Base-by-base conservation (phyloP, 2,113 vertebrate genomes). In the Sceloporus tristichus region DNA sequence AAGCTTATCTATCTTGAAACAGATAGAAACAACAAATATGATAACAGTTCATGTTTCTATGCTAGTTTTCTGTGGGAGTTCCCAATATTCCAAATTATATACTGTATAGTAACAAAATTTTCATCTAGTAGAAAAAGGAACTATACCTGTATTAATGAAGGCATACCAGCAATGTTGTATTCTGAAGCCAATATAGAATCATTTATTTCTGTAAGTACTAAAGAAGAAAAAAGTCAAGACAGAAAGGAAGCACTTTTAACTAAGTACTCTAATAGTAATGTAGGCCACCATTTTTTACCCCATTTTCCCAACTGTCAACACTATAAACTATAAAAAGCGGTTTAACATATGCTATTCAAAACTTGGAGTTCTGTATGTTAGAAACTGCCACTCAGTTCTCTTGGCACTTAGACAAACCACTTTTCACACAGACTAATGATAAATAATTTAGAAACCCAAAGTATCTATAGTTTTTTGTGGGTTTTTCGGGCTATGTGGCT, bases 71-170 rank as follows among this genome's bases (percentile, higher is more conserved):
- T 2, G 0, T 77, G 77, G 86, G 82, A 77, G 38, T 5, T 89
- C 77, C 48, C 25, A 62, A 86, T 59, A 2, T 78, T 75, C 40
- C 74, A 80, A 68, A 85, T 23, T 29, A 70, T 62, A 62, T 65
- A n/a, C n/a, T n/a, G n/a, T n/a, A 65, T 85, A 5, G 59, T 82
- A 75, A 9, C 1, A 68, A 70, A 38, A 23, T 1, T 0, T 0
- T 34, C 1, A 74, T 86, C 75, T 75, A 89, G 53, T 75, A 2
- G 81, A 90, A 87, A 85, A 2, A 0, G 83, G 85, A 13, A 68
- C 76, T 29, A 84, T 1, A 96, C 95, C 95, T 87, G 90, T n/a
- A 95, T 40, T 91, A 95, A 91, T 92, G 95, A 92, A 91, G 94
- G 93, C 54, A 92, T 56, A 13, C 86, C 90, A 84, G n/a, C 83